Percentiles rank a stretch among this genome's conserved stretches.
Evolutionary conservation across 2,113 vertebrate genomes (phyloP).

Genomic region (Pipa parva): DNA sequence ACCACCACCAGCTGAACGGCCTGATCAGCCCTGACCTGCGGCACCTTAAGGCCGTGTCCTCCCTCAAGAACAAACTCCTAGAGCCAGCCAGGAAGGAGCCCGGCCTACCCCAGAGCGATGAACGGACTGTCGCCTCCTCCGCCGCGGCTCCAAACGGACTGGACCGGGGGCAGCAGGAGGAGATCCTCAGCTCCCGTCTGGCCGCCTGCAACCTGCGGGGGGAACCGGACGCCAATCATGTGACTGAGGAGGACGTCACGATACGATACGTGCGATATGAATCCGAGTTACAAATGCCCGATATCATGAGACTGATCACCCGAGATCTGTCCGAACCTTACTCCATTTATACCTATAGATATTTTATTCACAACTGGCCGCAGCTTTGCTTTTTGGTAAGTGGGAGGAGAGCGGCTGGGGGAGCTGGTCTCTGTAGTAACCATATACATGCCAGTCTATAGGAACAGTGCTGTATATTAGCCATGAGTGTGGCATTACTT

Average conservation of each 20-base stretch:
- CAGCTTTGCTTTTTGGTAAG: constrained; percentile 99
- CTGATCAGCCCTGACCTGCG: constrained; percentile 72
- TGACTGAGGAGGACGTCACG: constrained; percentile 68
- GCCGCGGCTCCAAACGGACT: constrained; percentile 67
- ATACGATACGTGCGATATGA: constrained; percentile 95
- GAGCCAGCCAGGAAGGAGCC: constrained; percentile 52
- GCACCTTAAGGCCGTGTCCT: constrained; percentile 65
- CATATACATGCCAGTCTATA: too few species aligned
- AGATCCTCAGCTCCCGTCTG: constrained; percentile 57
- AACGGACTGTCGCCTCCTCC: constrained; percentile 68
- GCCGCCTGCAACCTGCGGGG: constrained; percentile 62
- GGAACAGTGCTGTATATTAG: too few species aligned
- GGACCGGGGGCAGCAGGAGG: constrained; percentile 46
- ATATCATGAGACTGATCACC: constrained; percentile 99
- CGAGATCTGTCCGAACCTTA: constrained; percentile 99
- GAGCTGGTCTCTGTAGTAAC: constrained; percentile 1
- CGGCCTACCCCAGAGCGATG: constrained; percentile 33
- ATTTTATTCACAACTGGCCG: constrained; percentile 99
- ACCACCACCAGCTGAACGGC: constrained; percentile 84
- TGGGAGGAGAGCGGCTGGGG: too few species aligned
- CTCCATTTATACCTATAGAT: constrained; percentile 99
- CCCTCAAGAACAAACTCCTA: constrained; percentile 70
- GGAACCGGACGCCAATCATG: constrained; percentile 61
- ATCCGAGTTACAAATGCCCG: constrained; percentile 98
- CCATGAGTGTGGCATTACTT: too few species aligned